Conservation (phyloP, 2,888 invertebrate genomes). For the Tiliacea citrago region DNA sequence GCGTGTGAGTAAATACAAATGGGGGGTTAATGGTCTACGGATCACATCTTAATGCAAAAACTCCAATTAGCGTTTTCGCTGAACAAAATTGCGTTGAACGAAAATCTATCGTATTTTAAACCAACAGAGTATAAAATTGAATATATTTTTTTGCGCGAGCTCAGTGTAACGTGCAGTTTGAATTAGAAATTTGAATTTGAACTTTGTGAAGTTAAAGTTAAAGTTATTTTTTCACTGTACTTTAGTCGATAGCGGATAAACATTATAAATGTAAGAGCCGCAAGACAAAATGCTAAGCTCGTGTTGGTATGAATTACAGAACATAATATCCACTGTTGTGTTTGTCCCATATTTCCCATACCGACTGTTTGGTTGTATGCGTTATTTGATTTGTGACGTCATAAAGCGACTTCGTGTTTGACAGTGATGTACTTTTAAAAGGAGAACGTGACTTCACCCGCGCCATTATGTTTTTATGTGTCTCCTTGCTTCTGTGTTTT, state of each 20-base stretch:
- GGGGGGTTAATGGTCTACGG: conserved; percentile 72
- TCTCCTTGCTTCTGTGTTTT: conserved; percentile 37
- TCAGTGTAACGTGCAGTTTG: conserved; percentile 43
- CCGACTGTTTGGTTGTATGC: conserved; percentile 65
- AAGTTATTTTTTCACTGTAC: conserved; percentile 52
- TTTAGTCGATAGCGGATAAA: conserved; percentile 55
- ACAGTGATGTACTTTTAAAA: conserved; percentile 58
- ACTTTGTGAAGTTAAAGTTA: conserved; percentile 5
- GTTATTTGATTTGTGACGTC: conserved; percentile 70
- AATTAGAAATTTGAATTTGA: conserved; percentile 31
- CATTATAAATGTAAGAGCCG: conserved; percentile 69
- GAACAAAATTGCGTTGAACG: conserved; percentile 29
- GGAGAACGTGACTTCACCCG: conserved; percentile 35
- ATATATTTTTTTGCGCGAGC: not conserved
- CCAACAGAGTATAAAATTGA: conserved; percentile 11
- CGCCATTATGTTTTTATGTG: conserved; percentile 45
- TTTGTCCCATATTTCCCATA: conserved; percentile 68
- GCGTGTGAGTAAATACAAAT: conserved; percentile 68
- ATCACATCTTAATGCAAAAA: conserved; percentile 73
- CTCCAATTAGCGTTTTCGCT: conserved; percentile 72
- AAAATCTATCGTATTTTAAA: conserved; percentile 31
- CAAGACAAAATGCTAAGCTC: conserved; percentile 69
- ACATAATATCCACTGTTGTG: conserved; percentile 58
- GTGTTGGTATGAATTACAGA: conserved; percentile 69
- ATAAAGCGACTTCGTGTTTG: conserved; percentile 55